Conservation (phyloP, 2,888 invertebrate genomes). For the Hyles lineata region DNA sequence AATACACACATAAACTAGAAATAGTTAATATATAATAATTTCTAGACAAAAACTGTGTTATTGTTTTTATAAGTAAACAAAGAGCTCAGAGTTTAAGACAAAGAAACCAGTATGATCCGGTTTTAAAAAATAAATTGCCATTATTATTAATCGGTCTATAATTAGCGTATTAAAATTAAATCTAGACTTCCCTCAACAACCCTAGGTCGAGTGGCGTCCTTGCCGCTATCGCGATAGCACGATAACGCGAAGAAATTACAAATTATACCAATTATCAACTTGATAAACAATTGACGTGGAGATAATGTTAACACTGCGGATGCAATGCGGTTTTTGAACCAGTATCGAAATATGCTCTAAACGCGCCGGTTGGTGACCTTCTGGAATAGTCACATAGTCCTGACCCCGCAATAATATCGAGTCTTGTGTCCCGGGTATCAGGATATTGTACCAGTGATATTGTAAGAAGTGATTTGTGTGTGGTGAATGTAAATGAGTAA, state of each 20-base stretch:
- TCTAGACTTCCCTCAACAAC: background rate
- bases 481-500: background rate
- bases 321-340: conserved; percentile 9
- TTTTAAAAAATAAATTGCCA: no score
- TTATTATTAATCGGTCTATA: background rate
- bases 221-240: conserved; percentile 3
- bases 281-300: conserved; percentile 37
- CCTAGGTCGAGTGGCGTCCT: conserved; percentile 13
- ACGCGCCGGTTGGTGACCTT: background rate
- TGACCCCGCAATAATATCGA: no score
- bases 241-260: conserved; percentile 3
- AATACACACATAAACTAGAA: no score
- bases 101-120: no score
- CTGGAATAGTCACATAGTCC: no score
- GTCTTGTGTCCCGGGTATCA: no score
- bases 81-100: no score
- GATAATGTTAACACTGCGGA: conserved; percentile 43
- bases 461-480: background rate
- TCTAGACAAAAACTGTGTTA: no score
- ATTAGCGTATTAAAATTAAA: background rate
- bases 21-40: no score
- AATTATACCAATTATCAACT: conserved; percentile 10
- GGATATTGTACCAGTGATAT: background rate
- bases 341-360: background rate
- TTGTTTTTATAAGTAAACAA: no score